phyloP scores from a whole-genome alignment of 2,797 vertebrate species.

The Psittacula echo region DNA sequence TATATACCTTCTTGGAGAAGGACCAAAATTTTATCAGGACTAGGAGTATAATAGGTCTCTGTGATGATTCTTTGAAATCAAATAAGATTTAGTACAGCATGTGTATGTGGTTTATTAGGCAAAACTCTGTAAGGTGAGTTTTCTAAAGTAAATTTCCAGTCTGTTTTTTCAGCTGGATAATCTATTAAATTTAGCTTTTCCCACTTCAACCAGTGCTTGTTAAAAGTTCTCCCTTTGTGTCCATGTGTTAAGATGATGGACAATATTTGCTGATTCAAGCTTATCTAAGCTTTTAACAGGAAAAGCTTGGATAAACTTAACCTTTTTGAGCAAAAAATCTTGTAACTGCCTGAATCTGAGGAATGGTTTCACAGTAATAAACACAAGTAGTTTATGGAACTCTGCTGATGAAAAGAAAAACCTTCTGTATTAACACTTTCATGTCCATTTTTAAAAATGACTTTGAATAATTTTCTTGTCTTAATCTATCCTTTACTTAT shows the following conservation, averaged over 20 bases:
- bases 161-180: conserved; percentile 81
- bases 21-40: conserved; percentile 42
- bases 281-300: conserved; percentile 58
- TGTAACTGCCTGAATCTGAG: neutral
- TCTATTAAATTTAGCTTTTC: conserved; percentile 69
- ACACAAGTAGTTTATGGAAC: neutral
- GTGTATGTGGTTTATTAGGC: conserved; percentile 70
- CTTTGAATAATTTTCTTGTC: neutral
- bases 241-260: conserved; percentile 70
- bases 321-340: neutral
- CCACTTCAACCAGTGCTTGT: conserved; percentile 53
- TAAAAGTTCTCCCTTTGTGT: conserved; percentile 65
- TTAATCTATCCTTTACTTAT: neutral
- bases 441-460: neutral
- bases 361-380: conserved; percentile 18
- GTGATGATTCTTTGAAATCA: conserved; percentile 60
- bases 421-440: neutral
- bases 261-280: conserved; percentile 62
- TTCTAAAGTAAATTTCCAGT: conserved; percentile 74
- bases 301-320: conserved; percentile 58
- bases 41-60: conserved; percentile 62
- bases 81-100: conserved; percentile 59
- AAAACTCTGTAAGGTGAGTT: conserved; percentile 78
- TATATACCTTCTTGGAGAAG: neutral
- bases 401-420: neutral